Percentiles rank a stretch among this genome's conserved stretches.
These are phyloP conservation scores for Naso thynnoides DNA, from an alignment of 2,797 vertebrate genomes.

Conservation along the genomic window DNA sequence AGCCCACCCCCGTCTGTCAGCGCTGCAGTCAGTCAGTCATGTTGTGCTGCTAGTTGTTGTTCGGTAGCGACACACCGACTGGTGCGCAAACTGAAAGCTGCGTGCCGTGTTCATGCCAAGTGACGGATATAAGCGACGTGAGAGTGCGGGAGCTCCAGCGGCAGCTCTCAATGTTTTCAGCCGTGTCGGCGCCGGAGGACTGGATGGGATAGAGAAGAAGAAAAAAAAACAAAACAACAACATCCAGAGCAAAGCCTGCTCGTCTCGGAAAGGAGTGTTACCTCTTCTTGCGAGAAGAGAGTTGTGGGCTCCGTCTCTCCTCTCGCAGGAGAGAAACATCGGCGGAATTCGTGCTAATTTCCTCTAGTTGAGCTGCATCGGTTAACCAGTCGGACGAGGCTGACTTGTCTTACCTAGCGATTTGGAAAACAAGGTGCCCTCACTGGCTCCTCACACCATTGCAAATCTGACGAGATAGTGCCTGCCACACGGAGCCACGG, in stretches of 20 bases:
- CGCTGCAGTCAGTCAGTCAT: slow-evolving; percentile 62
- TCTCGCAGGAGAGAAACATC: slow-evolving; percentile 48
- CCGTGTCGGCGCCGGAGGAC: slow-evolving; percentile 38
- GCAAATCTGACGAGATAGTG: slow-evolving; percentile 48
- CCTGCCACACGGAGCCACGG: slow-evolving; percentile 51
- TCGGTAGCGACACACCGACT: slow-evolving; percentile 57
- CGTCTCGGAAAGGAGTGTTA: slow-evolving; percentile 49
- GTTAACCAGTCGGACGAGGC: slow-evolving; percentile 52
- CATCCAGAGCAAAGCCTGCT: slow-evolving; percentile 18
- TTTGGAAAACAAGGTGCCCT: slow-evolving; percentile 63
- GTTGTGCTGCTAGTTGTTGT: slow-evolving; percentile 74
- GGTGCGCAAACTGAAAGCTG: slow-evolving; percentile 76
- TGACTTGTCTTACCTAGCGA: slow-evolving; percentile 45
- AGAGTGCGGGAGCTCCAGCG: slow-evolving; percentile 4
- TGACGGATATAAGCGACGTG: slow-evolving; percentile 70
- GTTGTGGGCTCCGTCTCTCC: slow-evolving; percentile 54
- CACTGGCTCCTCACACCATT: slow-evolving; percentile 40
- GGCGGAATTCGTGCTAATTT: slow-evolving; percentile 57
- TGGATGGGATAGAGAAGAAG: slow-evolving; percentile 42
- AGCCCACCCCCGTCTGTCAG: slow-evolving; percentile 49
- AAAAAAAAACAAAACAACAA: neutral
- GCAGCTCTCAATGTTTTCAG: slow-evolving; percentile 16
- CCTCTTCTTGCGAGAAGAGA: slow-evolving; percentile 50
- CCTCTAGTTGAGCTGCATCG: slow-evolving; percentile 55
- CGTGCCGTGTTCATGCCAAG: slow-evolving; percentile 56